A percentile compares a stretch with the other conserved stretches of the same genome.
Conservation (phyloP, 2,888 invertebrate genomes). For the Frankliniella intonsa region DNA sequence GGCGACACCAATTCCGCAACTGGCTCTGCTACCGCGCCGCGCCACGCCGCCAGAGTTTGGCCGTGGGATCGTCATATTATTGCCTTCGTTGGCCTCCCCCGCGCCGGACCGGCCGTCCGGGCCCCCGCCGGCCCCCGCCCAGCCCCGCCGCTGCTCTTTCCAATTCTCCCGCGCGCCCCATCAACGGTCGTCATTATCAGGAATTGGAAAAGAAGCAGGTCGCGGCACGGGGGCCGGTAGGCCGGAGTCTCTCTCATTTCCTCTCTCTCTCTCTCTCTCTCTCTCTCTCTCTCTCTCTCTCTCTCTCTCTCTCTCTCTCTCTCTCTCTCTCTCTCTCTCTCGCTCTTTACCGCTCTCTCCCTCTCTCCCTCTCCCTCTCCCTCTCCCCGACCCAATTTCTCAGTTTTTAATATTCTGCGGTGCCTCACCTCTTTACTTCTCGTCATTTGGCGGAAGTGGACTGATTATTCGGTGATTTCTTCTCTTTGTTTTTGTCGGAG, state of each 20-base stretch:
- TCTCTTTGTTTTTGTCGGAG: too few species aligned
- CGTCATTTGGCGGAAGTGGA: too few species aligned
- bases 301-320: too few species aligned
- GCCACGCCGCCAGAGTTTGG: not conserved
- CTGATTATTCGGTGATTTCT: too few species aligned
- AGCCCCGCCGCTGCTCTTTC: not conserved
- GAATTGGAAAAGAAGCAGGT: not conserved
- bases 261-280: not conserved
- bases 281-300: too few species aligned
- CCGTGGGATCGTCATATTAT: not conserved
- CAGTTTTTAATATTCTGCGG: too few species aligned
- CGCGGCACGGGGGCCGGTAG: not conserved
- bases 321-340: not conserved
- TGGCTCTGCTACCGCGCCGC: too few species aligned
- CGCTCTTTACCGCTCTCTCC: not conserved
- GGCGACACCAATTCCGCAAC: too few species aligned
- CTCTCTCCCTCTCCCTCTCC: not conserved
- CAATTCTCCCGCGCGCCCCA: conserved; percentile 6
- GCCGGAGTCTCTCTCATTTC: not conserved
- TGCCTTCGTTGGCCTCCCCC: not conserved
- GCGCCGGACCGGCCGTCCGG: not conserved
- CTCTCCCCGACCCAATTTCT: not conserved
- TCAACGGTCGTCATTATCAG: conserved; percentile 8
- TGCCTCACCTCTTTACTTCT: too few species aligned
- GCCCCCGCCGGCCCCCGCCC: not conserved